Conservation (phyloP, 2,888 invertebrate species). For the Tipula vernalis region DNA sequence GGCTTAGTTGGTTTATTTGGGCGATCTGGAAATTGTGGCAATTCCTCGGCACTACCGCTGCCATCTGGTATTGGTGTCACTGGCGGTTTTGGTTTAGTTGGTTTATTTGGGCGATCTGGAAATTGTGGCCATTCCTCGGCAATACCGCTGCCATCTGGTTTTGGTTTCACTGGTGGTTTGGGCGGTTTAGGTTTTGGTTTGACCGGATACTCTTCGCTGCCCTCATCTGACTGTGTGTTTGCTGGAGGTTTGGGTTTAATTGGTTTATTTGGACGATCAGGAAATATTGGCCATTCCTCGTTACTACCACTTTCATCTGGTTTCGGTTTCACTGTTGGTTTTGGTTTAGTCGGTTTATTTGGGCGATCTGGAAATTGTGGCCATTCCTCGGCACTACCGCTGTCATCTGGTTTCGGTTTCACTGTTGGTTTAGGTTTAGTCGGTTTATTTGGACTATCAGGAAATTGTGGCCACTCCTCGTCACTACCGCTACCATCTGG, state of each 20-base stretch:
- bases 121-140: neutral
- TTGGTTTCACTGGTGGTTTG: neutral
- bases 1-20: neutral
- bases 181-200: neutral
- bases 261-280: neutral
- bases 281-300: neutral
- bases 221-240: neutral
- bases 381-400: too few species aligned
- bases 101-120: neutral
- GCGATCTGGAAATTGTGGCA: neutral
- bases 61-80: neutral
- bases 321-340: neutral
- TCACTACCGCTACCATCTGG: too few species aligned
- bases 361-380: too few species aligned
- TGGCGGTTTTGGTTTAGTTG: neutral
- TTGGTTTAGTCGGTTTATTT: too few species aligned
- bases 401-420: too few species aligned
- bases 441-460: too few species aligned
- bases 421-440: too few species aligned
- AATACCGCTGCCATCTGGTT: neutral
- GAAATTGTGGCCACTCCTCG: too few species aligned
- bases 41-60: neutral
- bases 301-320: neutral
- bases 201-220: too few species aligned
- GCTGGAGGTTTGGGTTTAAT: neutral